Evolutionary conservation across 2,888 invertebrate genomes (phyloP), one percentile per base, ranked within the genome.

Genomic region (Phyllotreta striolata): DNA sequence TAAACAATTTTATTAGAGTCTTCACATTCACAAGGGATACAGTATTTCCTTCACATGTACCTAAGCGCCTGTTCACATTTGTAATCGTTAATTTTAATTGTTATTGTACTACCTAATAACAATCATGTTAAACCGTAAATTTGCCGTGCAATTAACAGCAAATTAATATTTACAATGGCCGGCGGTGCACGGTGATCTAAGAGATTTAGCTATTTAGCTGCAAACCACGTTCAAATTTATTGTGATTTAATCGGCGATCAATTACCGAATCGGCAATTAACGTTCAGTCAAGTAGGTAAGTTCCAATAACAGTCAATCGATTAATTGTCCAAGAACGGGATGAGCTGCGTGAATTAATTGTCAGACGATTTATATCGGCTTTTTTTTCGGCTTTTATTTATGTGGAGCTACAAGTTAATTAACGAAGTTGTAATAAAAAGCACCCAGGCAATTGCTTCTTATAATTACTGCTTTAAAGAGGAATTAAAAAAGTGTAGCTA

Each of bases 201-300:
- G 14, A 47, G 47, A 47, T 47, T 47, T 47, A 47, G 14, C 47
- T 47, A 47, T 47, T 47, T 47, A 47, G 14, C 47, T 47, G 47
- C 47, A 1, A 47, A 3, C 13, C 47, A 47, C 47, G 47, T 47
- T 47, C 24, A 47, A 47, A 47, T 47, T 47, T 47, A 47, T 47
- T 14, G 47, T 47, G 14, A 47, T 47, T 14, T 47, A 47, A 47
- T 47, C 47, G n/a, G 1, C 34, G 7, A 14, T 47, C 13, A 47
- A 47, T 47, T 47, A 47, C 14, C 7, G 47, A 14, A 47, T 9
- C 24, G 7, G 47, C 14, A 47, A 47, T 47, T 47, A 14, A 47
- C 14, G 47, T 47, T 2, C 12, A 47, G 13, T 47, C 47, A 47
- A 47, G 47, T 47, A 47, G 24, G 24, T 24, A 24, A n/a, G 14